These are phyloP conservation scores for Sardinella longiceps DNA, from an alignment of 2,797 vertebrate species.

Conservation along the genomic window DNA sequence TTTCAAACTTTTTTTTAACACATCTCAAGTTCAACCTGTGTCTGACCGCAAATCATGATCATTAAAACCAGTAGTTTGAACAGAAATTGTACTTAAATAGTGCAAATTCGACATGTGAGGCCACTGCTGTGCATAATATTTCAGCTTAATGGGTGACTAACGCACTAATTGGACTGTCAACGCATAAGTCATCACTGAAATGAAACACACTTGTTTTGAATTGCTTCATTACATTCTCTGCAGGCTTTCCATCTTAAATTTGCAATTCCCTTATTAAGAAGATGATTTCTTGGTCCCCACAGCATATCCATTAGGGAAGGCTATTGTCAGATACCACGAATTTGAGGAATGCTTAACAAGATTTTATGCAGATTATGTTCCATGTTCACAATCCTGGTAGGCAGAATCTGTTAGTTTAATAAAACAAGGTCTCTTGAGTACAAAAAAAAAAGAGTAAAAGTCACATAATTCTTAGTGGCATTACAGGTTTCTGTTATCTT, in stretches of 20 bases:
- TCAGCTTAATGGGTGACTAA: neutral
- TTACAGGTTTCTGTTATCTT: neutral
- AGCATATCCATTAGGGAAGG: neutral
- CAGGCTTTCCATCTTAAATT: neutral
- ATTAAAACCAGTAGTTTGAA: neutral
- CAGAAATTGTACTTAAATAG: neutral
- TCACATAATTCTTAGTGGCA: neutral
- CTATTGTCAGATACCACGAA: neutral
- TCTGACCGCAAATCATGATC: neutral
- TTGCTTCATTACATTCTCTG: neutral
- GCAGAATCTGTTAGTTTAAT: neutral
- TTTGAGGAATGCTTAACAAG: neutral
- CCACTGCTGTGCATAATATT: neutral
- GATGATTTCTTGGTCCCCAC: neutral
- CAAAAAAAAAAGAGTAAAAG: neutral
- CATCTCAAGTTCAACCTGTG: neutral
- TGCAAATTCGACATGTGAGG: neutral
- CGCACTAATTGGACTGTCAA: neutral
- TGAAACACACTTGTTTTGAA: neutral
- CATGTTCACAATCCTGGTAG: neutral
- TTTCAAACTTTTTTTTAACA: neutral
- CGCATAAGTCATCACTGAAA: neutral
- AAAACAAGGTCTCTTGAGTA: neutral
- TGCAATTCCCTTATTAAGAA: neutral
- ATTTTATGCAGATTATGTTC: neutral